These are phyloP conservation scores for Aphidius ervi DNA, from an alignment of 1,140 invertebrate genomes.

Conservation along the genomic window DNA sequence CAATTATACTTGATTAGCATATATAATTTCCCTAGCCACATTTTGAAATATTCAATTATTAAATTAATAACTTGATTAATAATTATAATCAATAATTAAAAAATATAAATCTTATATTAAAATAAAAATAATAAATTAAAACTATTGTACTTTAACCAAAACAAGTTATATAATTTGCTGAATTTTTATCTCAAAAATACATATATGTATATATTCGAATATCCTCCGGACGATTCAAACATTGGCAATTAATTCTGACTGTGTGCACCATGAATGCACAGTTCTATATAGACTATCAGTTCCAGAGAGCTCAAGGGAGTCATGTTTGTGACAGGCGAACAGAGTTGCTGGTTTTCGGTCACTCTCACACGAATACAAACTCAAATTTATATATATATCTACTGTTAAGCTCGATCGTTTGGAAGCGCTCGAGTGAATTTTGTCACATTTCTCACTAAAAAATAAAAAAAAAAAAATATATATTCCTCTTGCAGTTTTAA, in stretches of 20 bases:
- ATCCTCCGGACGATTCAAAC: constrained; percentile 26
- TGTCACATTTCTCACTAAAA: constrained; percentile 1
- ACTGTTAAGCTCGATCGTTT: neutral
- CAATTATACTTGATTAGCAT: no score
- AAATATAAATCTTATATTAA: no score
- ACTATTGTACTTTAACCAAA: no score
- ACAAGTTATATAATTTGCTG: no score
- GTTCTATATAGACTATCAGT: constrained; percentile 41
- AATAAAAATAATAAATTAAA: no score
- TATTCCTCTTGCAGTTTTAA: neutral
- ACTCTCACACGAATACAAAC: neutral
- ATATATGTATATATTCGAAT: no score
- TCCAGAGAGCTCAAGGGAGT: constrained; percentile 33
- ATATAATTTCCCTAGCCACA: no score
- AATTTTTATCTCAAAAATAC: no score
- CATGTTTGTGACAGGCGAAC: constrained; percentile 40
- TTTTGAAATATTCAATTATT: no score
- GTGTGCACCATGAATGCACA: constrained; percentile 36
- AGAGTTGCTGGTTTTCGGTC: constrained; percentile 13
- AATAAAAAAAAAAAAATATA: neutral
- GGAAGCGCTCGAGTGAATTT: neutral
- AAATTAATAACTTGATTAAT: no score
- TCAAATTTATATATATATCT: no score
- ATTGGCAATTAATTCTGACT: constrained; percentile 42
- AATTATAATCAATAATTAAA: no score